Percentiles rank a stretch among this genome's conserved stretches.
These are phyloP conservation scores for Psilopsiagon aurifrons DNA, from an alignment of 2,113 vertebrate genomes.

Conservation along the genomic window DNA sequence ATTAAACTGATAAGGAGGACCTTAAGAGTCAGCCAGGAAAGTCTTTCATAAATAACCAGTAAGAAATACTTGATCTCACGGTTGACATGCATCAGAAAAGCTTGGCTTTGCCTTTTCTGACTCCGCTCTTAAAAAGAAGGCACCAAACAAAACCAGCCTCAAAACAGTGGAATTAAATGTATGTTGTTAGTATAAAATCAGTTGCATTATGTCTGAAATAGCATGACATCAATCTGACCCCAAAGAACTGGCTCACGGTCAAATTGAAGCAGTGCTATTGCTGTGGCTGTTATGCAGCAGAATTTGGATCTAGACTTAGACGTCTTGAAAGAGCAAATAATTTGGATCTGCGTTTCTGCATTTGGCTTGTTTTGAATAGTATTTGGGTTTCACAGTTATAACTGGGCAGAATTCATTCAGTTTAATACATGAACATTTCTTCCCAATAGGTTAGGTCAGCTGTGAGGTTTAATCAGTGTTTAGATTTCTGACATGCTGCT, in stretches of 20 bases:
- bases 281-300: neutral
- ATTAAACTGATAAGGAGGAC: slow-evolving; percentile 63
- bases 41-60: slow-evolving; percentile 42
- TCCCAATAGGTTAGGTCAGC: slow-evolving; percentile 60
- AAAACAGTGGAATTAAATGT: neutral
- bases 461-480: slow-evolving; percentile 65
- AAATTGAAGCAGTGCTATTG: neutral
- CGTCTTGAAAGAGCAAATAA: neutral
- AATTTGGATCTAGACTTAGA: neutral
- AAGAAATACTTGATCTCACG: slow-evolving; percentile 32
- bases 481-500: slow-evolving; percentile 28
- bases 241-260: neutral
- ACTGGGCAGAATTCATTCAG: neutral
- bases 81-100: slow-evolving; percentile 27
- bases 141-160: neutral
- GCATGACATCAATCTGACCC: neutral
- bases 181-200: neutral
- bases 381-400: slow-evolving; percentile 13
- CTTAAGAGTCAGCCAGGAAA: slow-evolving; percentile 46
- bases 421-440: slow-evolving; percentile 44
- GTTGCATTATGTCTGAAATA: slow-evolving; percentile 1
- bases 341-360: neutral
- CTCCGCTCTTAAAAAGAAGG: neutral
- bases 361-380: slow-evolving; percentile 8
- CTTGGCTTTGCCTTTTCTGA: neutral